These are phyloP conservation scores for Artibeus jamaicensis DNA, from an alignment of 2,797 vertebrate genomes.

Conservation along the genomic window DNA sequence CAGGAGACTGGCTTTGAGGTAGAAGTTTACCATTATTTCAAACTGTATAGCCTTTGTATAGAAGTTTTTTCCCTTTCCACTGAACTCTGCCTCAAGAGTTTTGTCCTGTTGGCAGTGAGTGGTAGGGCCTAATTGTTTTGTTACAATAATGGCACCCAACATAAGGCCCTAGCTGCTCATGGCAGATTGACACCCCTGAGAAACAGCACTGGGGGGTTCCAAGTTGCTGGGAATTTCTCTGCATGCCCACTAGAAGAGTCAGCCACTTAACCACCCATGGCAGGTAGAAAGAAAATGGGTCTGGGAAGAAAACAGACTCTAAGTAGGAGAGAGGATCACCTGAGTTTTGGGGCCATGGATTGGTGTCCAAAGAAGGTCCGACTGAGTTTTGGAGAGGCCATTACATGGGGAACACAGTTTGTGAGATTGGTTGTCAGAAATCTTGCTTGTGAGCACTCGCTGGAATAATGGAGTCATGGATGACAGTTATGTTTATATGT, in stretches of 20 bases:
- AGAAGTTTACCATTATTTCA: neutral
- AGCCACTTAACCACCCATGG: neutral
- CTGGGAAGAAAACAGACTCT: neutral
- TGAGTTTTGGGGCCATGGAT: neutral
- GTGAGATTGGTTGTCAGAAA: neutral
- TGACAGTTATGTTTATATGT: neutral
- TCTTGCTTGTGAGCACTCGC: neutral
- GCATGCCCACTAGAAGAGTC: neutral
- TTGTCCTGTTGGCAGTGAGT: neutral
- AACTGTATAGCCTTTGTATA: neutral
- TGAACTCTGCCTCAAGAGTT: neutral
- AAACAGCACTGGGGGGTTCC: neutral
- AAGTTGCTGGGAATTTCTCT: neutral
- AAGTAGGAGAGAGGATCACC: neutral
- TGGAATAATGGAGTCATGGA: neutral
- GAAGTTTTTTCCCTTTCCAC: neutral
- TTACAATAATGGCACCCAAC: neutral
- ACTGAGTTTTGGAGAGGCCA: neutral
- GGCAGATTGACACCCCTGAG: neutral
- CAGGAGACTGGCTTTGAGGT: too few species aligned
- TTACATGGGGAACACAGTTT: neutral
- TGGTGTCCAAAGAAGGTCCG: neutral
- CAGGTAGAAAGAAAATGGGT: neutral
- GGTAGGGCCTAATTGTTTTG: neutral
- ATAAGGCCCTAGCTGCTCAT: neutral